phyloP scores from a whole-genome alignment of 2,797 vertebrate genomes.

The Sitta carolinensis region DNA sequence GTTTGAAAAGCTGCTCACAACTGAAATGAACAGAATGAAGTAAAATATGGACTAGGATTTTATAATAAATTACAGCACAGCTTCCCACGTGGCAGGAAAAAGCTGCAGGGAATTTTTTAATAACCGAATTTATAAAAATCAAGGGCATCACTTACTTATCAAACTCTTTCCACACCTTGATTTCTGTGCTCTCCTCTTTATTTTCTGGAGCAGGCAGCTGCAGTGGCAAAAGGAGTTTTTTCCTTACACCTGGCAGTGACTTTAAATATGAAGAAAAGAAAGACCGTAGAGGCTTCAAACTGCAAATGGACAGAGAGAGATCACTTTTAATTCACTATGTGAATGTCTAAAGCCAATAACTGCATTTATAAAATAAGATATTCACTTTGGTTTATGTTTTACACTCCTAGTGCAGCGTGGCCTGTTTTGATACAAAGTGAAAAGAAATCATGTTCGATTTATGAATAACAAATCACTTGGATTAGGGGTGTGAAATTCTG shows the following conservation, averaged over 20 bases:
- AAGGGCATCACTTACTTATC: constrained; percentile 80
- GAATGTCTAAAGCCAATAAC: neutral
- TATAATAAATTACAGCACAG: neutral
- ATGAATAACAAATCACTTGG: neutral
- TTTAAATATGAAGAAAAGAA: constrained; percentile 90
- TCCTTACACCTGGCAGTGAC: constrained; percentile 84
- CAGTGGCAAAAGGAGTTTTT: constrained; percentile 58
- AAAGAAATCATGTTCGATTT: neutral
- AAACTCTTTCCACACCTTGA: constrained; percentile 81
- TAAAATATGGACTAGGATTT: neutral
- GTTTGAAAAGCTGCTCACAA: neutral
- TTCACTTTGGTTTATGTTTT: neutral
- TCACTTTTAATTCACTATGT: neutral
- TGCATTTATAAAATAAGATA: neutral
- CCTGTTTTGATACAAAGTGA: neutral
- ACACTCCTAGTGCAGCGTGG: neutral
- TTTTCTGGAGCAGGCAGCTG: constrained; percentile 48
- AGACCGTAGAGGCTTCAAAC: constrained; percentile 86
- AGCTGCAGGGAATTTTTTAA: neutral
- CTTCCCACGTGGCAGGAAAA: rapidly evolving
- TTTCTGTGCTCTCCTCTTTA: constrained; percentile 15
- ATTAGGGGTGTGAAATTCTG: neutral
- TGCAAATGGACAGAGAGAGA: constrained; percentile 59
- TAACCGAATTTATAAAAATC: neutral
- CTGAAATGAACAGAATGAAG: neutral